Percentiles rank a stretch among this genome's conserved stretches.
phyloP scores from a whole-genome alignment of 2,888 invertebrate genomes.

The Meteorus cinctellus region DNA sequence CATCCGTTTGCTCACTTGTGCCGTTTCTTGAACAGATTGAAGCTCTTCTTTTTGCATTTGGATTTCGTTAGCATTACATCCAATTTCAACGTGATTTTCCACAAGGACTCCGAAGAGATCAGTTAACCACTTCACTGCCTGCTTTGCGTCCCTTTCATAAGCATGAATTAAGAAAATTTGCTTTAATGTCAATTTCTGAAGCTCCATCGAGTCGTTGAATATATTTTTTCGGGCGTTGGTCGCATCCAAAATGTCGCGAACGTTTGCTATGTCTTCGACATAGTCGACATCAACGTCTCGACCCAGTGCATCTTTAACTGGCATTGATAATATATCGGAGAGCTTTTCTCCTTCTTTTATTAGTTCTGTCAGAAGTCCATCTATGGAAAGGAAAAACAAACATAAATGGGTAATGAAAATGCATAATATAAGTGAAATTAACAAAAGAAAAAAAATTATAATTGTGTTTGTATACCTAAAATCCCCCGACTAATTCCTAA shows the following conservation, averaged over 20 bases:
- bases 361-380: constrained; percentile 80
- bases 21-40: constrained; percentile 85
- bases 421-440: background rate
- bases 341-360: constrained; percentile 85
- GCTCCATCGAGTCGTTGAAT: constrained; percentile 83
- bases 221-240: constrained; percentile 82
- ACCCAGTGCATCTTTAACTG: constrained; percentile 85
- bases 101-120: constrained; percentile 84
- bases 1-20: constrained; percentile 76
- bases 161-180: constrained; percentile 84
- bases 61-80: constrained; percentile 83
- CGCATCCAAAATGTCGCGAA: constrained; percentile 82
- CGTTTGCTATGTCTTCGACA: constrained; percentile 82
- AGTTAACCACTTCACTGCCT: constrained; percentile 85
- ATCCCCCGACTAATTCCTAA: constrained; percentile 78
- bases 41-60: constrained; percentile 84
- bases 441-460: background rate
- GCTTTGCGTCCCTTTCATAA: constrained; percentile 84
- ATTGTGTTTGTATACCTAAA: constrained; percentile 74
- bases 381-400: constrained; percentile 71
- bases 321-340: constrained; percentile 85
- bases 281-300: constrained; percentile 82
- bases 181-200: constrained; percentile 85
- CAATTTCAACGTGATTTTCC: constrained; percentile 81
- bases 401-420: background rate